Conservation (phyloP, 2,888 invertebrate genomes). For the Ichneumoninae sp. region DNA sequence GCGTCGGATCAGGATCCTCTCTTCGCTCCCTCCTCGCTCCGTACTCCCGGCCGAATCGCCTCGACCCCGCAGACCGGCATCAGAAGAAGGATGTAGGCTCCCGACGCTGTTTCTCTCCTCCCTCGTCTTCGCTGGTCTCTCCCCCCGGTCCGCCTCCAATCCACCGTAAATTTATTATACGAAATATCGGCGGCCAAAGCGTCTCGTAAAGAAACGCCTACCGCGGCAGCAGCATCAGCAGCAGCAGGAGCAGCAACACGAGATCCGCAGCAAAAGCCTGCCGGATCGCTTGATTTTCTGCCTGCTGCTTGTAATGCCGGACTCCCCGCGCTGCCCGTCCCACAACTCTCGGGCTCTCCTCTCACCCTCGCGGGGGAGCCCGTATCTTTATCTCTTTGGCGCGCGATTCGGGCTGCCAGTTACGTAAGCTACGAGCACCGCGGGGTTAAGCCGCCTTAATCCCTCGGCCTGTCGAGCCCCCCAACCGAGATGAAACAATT, state of each 20-base stretch:
- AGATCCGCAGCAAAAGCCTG: slow-evolving; percentile 32
- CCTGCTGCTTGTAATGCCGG: slow-evolving; percentile 25
- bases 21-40: slow-evolving; percentile 19
- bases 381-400: slow-evolving; percentile 65
- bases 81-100: slow-evolving; percentile 34
- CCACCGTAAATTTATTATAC: slow-evolving; percentile 71
- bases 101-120: slow-evolving; percentile 14
- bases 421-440: slow-evolving; percentile 61
- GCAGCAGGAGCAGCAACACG: slow-evolving; percentile 33
- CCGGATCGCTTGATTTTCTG: slow-evolving; percentile 54
- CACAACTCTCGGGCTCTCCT: slow-evolving; percentile 17
- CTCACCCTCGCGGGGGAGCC: slow-evolving; percentile 44
- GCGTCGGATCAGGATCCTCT: slow-evolving; percentile 47
- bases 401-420: slow-evolving; percentile 66
- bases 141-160: slow-evolving; percentile 68
- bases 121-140: slow-evolving; percentile 15
- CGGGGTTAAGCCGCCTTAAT: slow-evolving; percentile 65
- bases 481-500: slow-evolving; percentile 68
- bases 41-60: slow-evolving; percentile 23
- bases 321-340: slow-evolving; percentile 18
- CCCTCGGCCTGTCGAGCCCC: slow-evolving; percentile 65
- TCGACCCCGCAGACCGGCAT: not conserved
- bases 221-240: slow-evolving; percentile 28
- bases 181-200: slow-evolving; percentile 69
- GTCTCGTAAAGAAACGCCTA: slow-evolving; percentile 61